phyloP scores from a whole-genome alignment of 2,888 invertebrate species.

The Macropis europaea region DNA sequence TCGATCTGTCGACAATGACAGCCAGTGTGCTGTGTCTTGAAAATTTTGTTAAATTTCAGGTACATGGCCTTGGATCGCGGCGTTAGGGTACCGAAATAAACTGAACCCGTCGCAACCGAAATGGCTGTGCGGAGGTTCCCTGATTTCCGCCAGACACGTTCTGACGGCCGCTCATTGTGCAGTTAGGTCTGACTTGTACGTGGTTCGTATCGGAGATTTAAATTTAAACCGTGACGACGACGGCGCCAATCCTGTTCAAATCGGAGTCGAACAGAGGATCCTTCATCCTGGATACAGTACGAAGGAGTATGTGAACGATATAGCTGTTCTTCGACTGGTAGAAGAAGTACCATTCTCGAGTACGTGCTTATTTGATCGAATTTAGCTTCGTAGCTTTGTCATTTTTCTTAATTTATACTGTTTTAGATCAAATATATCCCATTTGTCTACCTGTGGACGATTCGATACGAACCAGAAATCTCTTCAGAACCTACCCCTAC shows the following conservation, averaged over 20 bases:
- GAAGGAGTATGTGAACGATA: conserved; percentile 86
- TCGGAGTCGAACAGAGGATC: conserved; percentile 83
- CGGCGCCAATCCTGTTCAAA: conserved; percentile 83
- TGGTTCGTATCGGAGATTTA: conserved; percentile 90
- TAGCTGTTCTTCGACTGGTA: conserved; percentile 87
- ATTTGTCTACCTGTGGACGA: conserved; percentile 87
- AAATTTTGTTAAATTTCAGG: conserved; percentile 79
- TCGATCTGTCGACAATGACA: too few relatives aligned
- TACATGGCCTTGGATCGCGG: conserved; percentile 90
- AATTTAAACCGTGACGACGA: conserved; percentile 86
- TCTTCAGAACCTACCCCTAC: conserved; percentile 84
- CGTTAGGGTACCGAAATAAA: conserved; percentile 84
- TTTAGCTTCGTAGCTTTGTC: background rate
- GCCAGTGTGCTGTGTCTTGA: too few relatives aligned
- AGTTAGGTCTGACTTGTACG: conserved; percentile 83
- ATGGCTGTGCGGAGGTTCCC: conserved; percentile 86
- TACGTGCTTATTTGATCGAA: conserved; percentile 67
- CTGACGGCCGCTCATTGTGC: conserved; percentile 91
- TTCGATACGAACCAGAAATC: conserved; percentile 81
- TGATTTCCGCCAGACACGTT: conserved; percentile 86
- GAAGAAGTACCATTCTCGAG: conserved; percentile 82
- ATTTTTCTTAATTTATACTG: background rate
- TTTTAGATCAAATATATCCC: conserved; percentile 85
- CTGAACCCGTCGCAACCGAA: conserved; percentile 77
- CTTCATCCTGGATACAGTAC: conserved; percentile 87